Base-by-base conservation (phyloP, 2,888 invertebrate species). In the Acanthosepion pharaonis region DNA sequence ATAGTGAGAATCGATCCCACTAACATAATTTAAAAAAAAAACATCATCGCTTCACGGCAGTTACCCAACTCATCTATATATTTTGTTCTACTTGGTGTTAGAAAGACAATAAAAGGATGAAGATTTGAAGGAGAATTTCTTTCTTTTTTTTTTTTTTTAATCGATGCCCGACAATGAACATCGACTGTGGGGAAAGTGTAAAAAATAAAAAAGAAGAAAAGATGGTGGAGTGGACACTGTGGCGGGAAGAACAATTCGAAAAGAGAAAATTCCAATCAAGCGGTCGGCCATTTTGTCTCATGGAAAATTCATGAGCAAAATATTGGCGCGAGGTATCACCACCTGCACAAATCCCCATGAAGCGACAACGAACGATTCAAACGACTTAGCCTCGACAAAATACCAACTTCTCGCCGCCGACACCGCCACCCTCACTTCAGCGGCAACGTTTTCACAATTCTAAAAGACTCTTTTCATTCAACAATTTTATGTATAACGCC, bases 191-290 rank as follows among this genome's bases (percentile, higher is more conserved):
- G n/a, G 78, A 78, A 78, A 78, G n/a, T 78, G n/a, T 78, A n/a
- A 78, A 78, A 78, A 15, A n/a, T 8, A 78, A 78, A 78, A 9
- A n/a, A 15, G 78, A n/a, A 78, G 15, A n/a, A n/a, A n/a, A n/a
- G n/a, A 8, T n/a, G 78, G n/a, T 78, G 78, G 55, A 20, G 15
- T 15, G 55, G 55, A 55, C 55, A 55, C 55, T 55, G 4, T n/a
- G 28, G 78, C 8, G 9, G 28, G 78, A n/a, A 78, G 15, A n/a
- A 78, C n/a, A n/a, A n/a, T 28, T n/a, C 11, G 5, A n/a, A 78
- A 78, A 78, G 78, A 78, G 78, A 78, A 78, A 78, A 78, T 78
- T 78, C 78, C 78, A 78, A 78, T 78, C 78, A 78, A 78, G 78
- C 78, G n/a, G 78, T 28, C 78, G 78, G 78, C 78, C 78, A 78